Evolutionary conservation across 1,140 invertebrate species (phyloP), one percentile per base, ranked within the genome.

Genomic region (Papilio helenus): DNA sequence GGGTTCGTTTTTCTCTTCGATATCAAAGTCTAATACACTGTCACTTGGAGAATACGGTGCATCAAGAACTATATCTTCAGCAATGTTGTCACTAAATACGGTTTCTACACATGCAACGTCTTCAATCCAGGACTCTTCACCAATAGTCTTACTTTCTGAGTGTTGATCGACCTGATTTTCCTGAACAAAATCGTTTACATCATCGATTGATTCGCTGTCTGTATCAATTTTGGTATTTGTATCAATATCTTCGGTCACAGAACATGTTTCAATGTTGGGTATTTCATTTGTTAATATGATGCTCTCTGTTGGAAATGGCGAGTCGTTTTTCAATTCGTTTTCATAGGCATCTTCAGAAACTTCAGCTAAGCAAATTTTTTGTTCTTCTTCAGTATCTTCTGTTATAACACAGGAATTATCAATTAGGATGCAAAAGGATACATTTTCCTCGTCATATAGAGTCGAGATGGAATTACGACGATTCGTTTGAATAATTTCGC

Each of bases 61-160:
- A 85, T 86, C 86, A 73, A 90, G 88, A 65, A 82, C 82, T 72
- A 91, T 84, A 81, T 92, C 85, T 86, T 93, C 92, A 46, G 85
- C 89, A 49, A 92, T 83, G 77, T 95, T 92, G 44, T 95, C 94
- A 82, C 88, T 93, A 34, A 94, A 88, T 65, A 95, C 89, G 42
- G 94, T 95, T 84, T 95, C 94, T 76, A 94, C 86, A 82, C 92
- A 94, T 12, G 88, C 94, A 10, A 95, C 90, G 79, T 94, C 94
- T 74, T 93, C 92, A 18, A 95, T 89, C 94, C 94, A 95, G 34
- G 92, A 82, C 80, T 90, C 87, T 81, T 90, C 87, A 82, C 87
- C 85, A 65, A 86, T 29, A 49, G 79, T 44, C 78, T 86, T 87
- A 79, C 88, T 86, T 79, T 86, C 82, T 58, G 82, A 34, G 44